A percentile compares a stretch with the other conserved stretches of the same genome.
These are phyloP conservation scores for Apeltes quadracus DNA, from an alignment of 2,113 vertebrate genomes.

Conservation along the genomic window DNA sequence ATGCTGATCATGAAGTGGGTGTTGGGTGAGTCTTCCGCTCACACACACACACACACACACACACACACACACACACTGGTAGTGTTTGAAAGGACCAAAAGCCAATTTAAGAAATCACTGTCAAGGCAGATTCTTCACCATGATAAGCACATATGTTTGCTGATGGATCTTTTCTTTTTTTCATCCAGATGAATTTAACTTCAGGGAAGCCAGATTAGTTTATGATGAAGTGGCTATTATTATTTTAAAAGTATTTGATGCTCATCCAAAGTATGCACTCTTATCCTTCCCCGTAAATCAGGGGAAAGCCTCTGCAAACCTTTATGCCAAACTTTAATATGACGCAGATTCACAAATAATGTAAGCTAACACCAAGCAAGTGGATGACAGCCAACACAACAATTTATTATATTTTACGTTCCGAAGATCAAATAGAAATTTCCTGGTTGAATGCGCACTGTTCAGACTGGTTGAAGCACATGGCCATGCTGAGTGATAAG, in stretches of 20 bases:
- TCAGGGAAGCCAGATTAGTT: not conserved
- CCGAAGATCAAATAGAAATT: conserved; percentile 41
- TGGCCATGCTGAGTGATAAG: conserved; percentile 19
- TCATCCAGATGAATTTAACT: not conserved
- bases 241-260: not conserved
- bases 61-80: not conserved
- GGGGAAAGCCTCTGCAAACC: conserved; percentile 1
- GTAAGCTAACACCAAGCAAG: not conserved
- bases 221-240: not conserved
- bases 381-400: conserved; percentile 29
- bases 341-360: conserved; percentile 41
- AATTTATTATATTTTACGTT: conserved; percentile 47
- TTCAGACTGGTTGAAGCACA: conserved; percentile 3
- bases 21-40: conserved; percentile 84
- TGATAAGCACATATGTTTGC: not conserved
- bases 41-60: not conserved
- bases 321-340: conserved; percentile 23
- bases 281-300: not conserved
- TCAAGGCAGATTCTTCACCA: conserved; percentile 11
- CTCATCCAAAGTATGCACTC: not conserved
- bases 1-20: conserved; percentile 99
- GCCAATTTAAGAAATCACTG: conserved; percentile 14
- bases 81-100: conserved; percentile 2
- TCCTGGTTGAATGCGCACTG: conserved; percentile 1
- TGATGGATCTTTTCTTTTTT: conserved; percentile 12